Conservation (phyloP, 2,113 vertebrate species). For the Oenanthe oenanthe region DNA sequence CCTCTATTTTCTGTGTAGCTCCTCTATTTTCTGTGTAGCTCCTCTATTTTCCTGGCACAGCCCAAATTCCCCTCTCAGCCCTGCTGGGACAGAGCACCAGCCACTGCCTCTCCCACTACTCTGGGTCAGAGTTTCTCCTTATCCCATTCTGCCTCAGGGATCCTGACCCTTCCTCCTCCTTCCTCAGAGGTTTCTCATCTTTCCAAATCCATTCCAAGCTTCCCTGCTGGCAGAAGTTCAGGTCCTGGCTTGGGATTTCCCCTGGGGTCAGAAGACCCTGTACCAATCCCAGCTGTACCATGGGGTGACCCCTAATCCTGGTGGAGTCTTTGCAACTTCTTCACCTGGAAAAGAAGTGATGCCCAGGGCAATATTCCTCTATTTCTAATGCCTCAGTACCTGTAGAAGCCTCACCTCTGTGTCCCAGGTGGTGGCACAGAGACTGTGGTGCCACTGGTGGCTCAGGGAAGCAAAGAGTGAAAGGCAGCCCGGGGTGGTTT, state of each 20-base stretch:
- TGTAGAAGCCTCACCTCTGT: background rate
- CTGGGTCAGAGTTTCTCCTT: slow-evolving; percentile 7
- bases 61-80: background rate
- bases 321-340: background rate
- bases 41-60: background rate
- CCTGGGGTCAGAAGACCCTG: background rate
- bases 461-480: background rate
- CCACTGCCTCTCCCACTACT: background rate
- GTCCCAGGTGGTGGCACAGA: background rate
- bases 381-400: background rate
- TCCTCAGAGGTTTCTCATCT: background rate
- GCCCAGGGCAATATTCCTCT: background rate
- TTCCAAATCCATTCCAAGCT: background rate
- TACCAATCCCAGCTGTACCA: background rate
- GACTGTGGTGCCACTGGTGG: background rate
- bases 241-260: background rate
- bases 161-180: background rate
- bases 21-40: background rate
- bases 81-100: background rate
- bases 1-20: background rate
- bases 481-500: background rate
- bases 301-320: background rate
- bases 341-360: background rate
- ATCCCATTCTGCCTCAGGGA: background rate
- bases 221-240: background rate